Evolutionary conservation across 2,113 vertebrate species (phyloP), one percentile per base, ranked within the genome.

Genomic region (Tiliqua scincoides): DNA sequence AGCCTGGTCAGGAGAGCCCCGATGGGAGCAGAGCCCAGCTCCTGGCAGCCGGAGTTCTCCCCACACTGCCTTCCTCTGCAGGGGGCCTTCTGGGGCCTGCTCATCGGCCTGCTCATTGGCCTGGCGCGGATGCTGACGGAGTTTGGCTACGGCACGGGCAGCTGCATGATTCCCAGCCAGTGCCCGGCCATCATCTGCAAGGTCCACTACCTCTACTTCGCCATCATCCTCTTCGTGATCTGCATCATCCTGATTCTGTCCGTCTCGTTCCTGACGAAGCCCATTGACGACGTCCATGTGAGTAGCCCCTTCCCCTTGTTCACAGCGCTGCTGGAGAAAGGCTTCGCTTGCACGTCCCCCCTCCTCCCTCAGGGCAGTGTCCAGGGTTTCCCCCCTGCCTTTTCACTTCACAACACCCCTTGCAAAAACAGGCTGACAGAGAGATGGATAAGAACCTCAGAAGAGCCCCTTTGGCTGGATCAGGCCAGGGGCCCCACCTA

Each of bases 131-230:
- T 99, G 99, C 97, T 98, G 1, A 0, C 98, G 0, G 98, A 99
- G 94, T 99, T 99, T 91, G 94, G 88, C 80, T 99, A 96, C 0
- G 98, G 98, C 80, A 98, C 97, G 0, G 98, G 99, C 67, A 99
- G 91, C 96, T 99, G 99, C 21, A 95, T 89, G 27, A 3, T 0
- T 0, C 98, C 98, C 87, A 98, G 96, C 85, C 68, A 95, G 71
- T 99, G 99, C 68, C 99, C 99, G 0, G 95, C 87, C 4, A 97
- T 99, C 88, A 99, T 99, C 89, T 99, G 99, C 25, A 97, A 97
- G 0, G 96, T 99, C 12, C 99, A 99, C 89, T 99, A 99, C 94
- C 96, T 99, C 57, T 99, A 99, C 95, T 99, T 99, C 8, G 96
- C 97, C 77, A 96, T 99, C 1, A 97, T 99, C 90, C 97, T 99